phyloP scores from a whole-genome alignment of 2,113 vertebrate genomes.

The Callionymus lyra region DNA sequence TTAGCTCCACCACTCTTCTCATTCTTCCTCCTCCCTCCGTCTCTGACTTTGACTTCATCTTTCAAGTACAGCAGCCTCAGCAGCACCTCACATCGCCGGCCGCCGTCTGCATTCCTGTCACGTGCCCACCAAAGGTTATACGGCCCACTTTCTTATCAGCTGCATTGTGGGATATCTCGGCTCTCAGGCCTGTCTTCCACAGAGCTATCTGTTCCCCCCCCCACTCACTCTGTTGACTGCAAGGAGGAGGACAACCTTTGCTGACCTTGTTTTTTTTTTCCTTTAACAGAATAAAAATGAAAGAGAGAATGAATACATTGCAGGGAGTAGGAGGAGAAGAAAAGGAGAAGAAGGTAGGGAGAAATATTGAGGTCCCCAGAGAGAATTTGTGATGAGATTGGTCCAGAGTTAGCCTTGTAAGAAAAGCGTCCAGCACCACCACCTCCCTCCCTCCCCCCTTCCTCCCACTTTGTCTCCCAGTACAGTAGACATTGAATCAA shows the following conservation, averaged over 20 bases:
- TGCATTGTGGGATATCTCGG: constrained; percentile 71
- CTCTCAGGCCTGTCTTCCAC: constrained; percentile 57
- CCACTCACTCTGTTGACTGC: constrained; percentile 55
- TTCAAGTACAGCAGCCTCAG: constrained; percentile 33
- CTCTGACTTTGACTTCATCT: constrained; percentile 66
- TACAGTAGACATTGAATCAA: constrained; percentile 65
- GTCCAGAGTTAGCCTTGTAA: constrained; percentile 59
- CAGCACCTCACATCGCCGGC: constrained; percentile 45
- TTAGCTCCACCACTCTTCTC: constrained; percentile 57
- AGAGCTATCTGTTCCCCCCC: constrained; percentile 52
- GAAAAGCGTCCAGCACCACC: constrained; percentile 55
- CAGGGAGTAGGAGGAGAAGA: constrained; percentile 36
- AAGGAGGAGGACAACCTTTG: constrained; percentile 52
- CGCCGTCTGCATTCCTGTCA: constrained; percentile 72
- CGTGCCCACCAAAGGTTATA: constrained; percentile 65
- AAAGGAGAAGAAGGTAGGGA: constrained; percentile 26
- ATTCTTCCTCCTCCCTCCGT: constrained; percentile 35
- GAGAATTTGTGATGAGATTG: constrained; percentile 56
- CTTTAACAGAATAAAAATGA: constrained; percentile 60
- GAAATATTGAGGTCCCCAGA: constrained; percentile 33
- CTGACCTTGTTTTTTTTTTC: constrained; percentile 59
- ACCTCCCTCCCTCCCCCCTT: constrained; percentile 42
- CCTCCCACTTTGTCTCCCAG: constrained; percentile 43
- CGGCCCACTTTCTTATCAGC: constrained; percentile 78
- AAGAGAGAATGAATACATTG: constrained; percentile 45